These are phyloP conservation scores for Drosophila littoralis DNA, from an alignment of 1,140 invertebrate genomes.

Conservation along the genomic window DNA sequence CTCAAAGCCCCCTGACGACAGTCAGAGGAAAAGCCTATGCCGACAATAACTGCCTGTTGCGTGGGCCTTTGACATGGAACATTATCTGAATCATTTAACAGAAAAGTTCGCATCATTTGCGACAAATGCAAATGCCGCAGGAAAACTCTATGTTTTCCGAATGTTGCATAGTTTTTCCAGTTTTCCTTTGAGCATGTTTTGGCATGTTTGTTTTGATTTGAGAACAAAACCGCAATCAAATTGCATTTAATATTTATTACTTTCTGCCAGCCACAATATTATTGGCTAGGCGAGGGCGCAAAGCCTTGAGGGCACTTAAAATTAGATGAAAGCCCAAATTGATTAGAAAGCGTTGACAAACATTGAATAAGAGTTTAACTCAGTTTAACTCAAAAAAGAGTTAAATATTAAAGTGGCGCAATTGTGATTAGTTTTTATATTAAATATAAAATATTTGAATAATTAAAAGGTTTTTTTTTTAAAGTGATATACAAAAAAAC, in stretches of 20 bases:
- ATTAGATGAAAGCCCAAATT: constrained; percentile 13
- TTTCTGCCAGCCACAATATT: constrained; percentile 14
- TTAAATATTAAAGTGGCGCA: not conserved
- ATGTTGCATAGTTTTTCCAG: constrained; percentile 25
- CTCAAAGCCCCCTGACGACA: not conserved
- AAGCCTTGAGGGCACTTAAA: constrained; percentile 3
- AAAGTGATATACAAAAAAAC: no score
- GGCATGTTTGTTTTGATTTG: constrained; percentile 15
- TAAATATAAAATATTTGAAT: no score
- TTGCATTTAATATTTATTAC: constrained; percentile 81
- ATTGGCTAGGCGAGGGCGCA: not conserved
- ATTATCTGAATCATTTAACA: constrained; percentile 69
- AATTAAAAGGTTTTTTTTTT: no score
- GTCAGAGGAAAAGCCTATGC: not conserved
- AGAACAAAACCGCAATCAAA: constrained; percentile 66
- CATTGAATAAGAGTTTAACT: not conserved
- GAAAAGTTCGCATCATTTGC: constrained; percentile 53
- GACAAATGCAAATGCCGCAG: constrained; percentile 12
- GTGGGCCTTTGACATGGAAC: constrained; percentile 51
- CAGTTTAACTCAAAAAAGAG: not conserved
- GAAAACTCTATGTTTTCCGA: not conserved
- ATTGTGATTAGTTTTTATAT: no score
- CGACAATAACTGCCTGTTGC: constrained; percentile 22
- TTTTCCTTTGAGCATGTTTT: not conserved
- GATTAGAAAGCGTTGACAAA: not conserved